Percentiles rank a stretch among this genome's conserved stretches.
Conservation (phyloP, 2,888 invertebrate species). For the Hypena proboscidalis region DNA sequence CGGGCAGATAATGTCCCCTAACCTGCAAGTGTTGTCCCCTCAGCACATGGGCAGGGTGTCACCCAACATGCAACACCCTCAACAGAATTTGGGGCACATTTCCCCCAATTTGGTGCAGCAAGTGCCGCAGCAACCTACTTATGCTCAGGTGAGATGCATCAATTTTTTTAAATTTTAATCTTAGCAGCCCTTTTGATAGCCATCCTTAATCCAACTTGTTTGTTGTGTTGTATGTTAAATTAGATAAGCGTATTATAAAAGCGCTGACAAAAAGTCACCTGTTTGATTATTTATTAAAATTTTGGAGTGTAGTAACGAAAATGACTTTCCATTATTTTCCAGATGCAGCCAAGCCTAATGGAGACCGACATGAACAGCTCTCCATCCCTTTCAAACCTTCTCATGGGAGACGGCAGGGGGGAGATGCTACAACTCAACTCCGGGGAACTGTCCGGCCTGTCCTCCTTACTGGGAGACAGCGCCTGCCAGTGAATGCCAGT, state of each 20-base stretch:
- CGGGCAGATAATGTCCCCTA: slow-evolving; percentile 19
- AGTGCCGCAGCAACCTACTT: slow-evolving; percentile 41
- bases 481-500: not conserved
- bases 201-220: too few relatives aligned
- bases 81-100: slow-evolving; percentile 45
- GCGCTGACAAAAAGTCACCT: too few relatives aligned
- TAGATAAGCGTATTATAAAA: too few relatives aligned
- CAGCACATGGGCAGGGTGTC: slow-evolving; percentile 35
- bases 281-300: too few relatives aligned
- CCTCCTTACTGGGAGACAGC: slow-evolving; percentile 37
- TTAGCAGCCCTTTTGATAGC: too few relatives aligned
- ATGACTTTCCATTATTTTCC: slow-evolving; percentile 4
- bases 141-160: slow-evolving; percentile 38
- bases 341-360: slow-evolving; percentile 44
- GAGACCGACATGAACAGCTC: slow-evolving; percentile 44
- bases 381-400: slow-evolving; percentile 56
- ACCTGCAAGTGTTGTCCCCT: slow-evolving; percentile 34
- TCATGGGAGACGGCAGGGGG: slow-evolving; percentile 49
- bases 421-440: slow-evolving; percentile 78
- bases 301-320: too few relatives aligned
- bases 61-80: slow-evolving; percentile 30
- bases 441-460: slow-evolving; percentile 79
- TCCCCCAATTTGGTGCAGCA: slow-evolving; percentile 42
- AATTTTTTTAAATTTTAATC: not conserved
- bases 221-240: too few relatives aligned